Evolutionary conservation across 2,113 vertebrate species (phyloP).

Genomic region (Piliocolobus tephrosceles): DNA sequence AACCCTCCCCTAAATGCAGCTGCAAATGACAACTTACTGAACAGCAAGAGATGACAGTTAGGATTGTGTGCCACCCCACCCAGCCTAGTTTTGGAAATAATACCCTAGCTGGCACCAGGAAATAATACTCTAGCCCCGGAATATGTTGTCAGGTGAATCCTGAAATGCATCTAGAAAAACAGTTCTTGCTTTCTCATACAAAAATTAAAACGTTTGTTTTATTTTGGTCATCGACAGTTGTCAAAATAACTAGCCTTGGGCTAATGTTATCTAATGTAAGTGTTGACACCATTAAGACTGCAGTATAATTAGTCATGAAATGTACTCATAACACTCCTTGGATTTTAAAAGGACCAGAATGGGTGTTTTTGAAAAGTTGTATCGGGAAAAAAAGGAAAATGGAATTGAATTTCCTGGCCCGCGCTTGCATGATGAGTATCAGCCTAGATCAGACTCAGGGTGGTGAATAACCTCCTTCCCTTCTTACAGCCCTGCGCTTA

Average conservation of each 20-base stretch:
- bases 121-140: background rate
- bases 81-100: background rate
- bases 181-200: background rate
- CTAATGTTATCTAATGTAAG: background rate
- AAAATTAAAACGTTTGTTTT: too few relatives aligned
- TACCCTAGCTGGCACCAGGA: background rate
- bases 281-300: background rate
- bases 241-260: background rate
- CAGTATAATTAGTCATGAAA: background rate
- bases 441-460: background rate
- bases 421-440: background rate
- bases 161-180: background rate
- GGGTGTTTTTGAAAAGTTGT: background rate
- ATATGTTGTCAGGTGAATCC: background rate
- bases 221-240: background rate
- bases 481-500: fast-evolving
- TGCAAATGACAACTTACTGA: fast-evolving
- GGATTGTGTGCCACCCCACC: fast-evolving
- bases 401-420: fast-evolving
- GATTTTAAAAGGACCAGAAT: background rate
- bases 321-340: too few relatives aligned
- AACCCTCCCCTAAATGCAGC: background rate
- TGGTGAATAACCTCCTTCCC: fast-evolving
- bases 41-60: background rate
- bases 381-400: background rate